These are phyloP conservation scores for Falco rusticolus DNA, from an alignment of 2,797 vertebrate species.

Conservation along the genomic window DNA sequence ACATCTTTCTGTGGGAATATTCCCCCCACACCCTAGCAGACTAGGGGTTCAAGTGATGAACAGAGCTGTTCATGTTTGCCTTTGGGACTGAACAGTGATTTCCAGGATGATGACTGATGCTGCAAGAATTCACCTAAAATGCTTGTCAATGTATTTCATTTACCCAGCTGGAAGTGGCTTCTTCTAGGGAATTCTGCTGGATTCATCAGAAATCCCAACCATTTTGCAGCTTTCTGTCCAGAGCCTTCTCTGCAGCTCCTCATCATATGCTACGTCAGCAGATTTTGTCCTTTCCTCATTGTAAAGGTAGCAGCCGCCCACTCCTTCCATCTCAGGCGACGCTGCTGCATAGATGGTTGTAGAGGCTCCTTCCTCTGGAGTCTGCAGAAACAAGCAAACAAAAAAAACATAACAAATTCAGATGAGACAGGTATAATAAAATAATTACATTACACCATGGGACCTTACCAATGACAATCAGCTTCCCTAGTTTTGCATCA, in stretches of 20 bases:
- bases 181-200: neutral
- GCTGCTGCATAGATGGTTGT: constrained; percentile 81
- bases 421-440: neutral
- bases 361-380: constrained; percentile 88
- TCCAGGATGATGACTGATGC: constrained; percentile 59
- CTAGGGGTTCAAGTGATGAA: constrained; percentile 55
- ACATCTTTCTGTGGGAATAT: constrained; percentile 62
- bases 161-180: neutral
- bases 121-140: constrained; percentile 43
- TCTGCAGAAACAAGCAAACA: constrained; percentile 74
- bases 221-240: constrained; percentile 88
- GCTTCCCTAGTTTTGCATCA: neutral
- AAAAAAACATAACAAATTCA: neutral
- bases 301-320: constrained; percentile 87
- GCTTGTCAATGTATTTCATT: constrained; percentile 27
- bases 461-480: neutral
- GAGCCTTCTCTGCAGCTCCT: constrained; percentile 81
- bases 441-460: neutral
- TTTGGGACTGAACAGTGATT: constrained; percentile 63
- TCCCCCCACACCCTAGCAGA: constrained; percentile 47
- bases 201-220: constrained; percentile 72
- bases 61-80: constrained; percentile 62
- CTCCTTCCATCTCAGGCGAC: constrained; percentile 83
- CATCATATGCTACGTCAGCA: constrained; percentile 77
- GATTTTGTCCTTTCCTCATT: constrained; percentile 85